Conservation (phyloP, 2,113 vertebrate species). For the Mandrillus leucophaeus region DNA sequence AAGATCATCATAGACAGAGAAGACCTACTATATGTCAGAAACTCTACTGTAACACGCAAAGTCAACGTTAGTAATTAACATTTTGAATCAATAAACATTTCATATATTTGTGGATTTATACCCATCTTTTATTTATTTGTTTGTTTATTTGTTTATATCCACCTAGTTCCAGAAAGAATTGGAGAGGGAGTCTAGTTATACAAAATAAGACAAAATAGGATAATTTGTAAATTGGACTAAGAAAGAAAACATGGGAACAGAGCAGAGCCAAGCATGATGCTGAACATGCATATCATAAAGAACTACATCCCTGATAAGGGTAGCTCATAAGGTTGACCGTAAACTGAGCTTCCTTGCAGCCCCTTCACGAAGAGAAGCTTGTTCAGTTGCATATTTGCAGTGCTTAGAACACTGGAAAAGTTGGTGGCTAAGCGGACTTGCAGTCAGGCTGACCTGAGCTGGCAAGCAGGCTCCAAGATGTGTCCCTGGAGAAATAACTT, state of each 20-base stretch:
- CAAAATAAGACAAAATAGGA: neutral
- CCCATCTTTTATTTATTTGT: no score
- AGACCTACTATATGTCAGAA: neutral
- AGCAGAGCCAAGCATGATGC: neutral
- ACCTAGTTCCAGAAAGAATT: neutral
- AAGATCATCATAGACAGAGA: neutral
- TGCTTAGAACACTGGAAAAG: fast-evolving
- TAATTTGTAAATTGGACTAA: neutral
- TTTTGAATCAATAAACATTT: neutral
- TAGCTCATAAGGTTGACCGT: neutral
- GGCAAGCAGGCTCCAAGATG: neutral
- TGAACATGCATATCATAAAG: no score
- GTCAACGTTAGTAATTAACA: neutral
- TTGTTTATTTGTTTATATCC: neutral
- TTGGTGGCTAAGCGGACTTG: fast-evolving
- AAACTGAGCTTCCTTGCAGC: neutral
- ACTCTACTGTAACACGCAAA: neutral
- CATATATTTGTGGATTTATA: neutral
- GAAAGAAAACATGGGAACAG: neutral
- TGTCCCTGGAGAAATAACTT: neutral
- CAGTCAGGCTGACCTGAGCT: neutral
- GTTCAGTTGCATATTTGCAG: fast-evolving
- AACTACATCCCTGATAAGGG: neutral
- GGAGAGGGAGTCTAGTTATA: neutral
- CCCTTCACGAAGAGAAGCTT: neutral